phyloP scores from a whole-genome alignment of 1,140 invertebrate species.

The Sipha flava region DNA sequence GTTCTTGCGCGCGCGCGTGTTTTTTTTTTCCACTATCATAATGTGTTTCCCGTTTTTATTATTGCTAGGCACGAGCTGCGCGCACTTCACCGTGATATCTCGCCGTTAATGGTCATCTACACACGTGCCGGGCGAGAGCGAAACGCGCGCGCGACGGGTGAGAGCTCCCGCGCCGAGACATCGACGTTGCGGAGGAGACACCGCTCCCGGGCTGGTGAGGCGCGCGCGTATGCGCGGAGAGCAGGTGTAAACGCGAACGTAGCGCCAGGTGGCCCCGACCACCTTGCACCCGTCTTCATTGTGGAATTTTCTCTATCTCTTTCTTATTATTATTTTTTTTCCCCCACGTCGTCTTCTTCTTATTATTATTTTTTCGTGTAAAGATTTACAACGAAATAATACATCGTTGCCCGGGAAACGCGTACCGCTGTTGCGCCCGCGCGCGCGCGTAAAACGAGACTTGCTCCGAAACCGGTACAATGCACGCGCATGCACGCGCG shows the following conservation, averaged over 20 bases:
- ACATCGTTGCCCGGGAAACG: background rate
- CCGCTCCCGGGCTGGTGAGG: background rate
- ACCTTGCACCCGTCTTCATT: slow-evolving; percentile 8
- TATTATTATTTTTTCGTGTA: too few relatives aligned
- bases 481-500: too few relatives aligned
- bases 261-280: slow-evolving; percentile 22
- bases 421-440: background rate
- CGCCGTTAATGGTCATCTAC: too few relatives aligned
- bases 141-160: too few relatives aligned
- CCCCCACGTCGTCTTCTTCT: too few relatives aligned
- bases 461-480: too few relatives aligned
- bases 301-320: background rate
- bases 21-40: background rate
- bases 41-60: background rate
- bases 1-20: background rate
- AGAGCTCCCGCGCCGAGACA: too few relatives aligned
- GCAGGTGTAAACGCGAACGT: slow-evolving; percentile 11
- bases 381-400: background rate
- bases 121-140: too few relatives aligned
- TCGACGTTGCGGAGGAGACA: background rate
- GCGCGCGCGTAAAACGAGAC: background rate
- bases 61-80: too few relatives aligned
- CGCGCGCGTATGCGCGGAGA: background rate
- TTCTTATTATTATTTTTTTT: background rate
- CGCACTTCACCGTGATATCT: too few relatives aligned